These are phyloP conservation scores for Reticulitermes speratus DNA, from an alignment of 1,140 invertebrate species.

Conservation along the genomic window DNA sequence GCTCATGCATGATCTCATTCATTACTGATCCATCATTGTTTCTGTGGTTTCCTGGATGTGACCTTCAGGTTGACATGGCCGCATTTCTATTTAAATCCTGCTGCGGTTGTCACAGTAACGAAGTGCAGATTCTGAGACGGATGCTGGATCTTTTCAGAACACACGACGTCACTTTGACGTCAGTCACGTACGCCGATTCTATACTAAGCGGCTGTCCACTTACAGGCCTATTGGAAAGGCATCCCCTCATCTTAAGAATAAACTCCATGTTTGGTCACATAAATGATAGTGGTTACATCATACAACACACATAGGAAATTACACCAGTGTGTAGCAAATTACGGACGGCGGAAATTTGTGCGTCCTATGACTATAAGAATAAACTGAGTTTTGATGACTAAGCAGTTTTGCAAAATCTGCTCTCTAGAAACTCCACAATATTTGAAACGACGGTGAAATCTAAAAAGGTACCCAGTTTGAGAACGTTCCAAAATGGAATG, in stretches of 20 bases:
- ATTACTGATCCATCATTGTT: background rate
- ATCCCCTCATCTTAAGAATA: background rate
- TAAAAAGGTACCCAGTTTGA: too few species aligned
- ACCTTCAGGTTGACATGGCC: background rate
- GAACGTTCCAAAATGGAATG: too few species aligned
- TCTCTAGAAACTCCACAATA: too few species aligned
- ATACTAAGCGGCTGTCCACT: background rate
- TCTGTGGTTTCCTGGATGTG: slow-evolving; percentile 12
- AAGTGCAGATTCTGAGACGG: background rate
- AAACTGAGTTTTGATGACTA: too few species aligned
- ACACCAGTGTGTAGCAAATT: background rate
- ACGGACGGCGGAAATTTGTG: too few species aligned
- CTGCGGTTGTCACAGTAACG: background rate
- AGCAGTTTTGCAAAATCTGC: too few species aligned
- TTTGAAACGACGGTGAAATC: too few species aligned
- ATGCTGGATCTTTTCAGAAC: background rate
- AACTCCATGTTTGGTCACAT: background rate
- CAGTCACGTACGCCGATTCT: slow-evolving; percentile 13
- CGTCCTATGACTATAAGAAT: too few species aligned
- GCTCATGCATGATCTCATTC: background rate
- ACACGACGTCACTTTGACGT: background rate
- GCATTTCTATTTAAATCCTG: slow-evolving; percentile 4
- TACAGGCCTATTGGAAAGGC: background rate
- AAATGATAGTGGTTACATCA: background rate
- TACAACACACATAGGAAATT: background rate